Evolutionary conservation across 2,888 invertebrate species (phyloP).

Genomic region (Oxycera nigricornis): DNA sequence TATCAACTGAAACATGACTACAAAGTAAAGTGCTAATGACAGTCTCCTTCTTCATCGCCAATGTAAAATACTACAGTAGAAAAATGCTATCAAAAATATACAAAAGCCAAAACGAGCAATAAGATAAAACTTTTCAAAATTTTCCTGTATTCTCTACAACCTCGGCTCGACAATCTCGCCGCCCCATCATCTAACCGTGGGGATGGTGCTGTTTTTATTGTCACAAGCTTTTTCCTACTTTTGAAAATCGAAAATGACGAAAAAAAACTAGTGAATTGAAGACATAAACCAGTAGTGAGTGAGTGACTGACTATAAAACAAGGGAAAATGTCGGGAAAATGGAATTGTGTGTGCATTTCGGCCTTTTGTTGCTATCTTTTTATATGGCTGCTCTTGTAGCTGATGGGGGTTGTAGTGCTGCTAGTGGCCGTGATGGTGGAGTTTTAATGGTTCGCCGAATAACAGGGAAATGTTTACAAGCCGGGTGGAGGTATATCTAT

Average conservation of each 20-base stretch:
- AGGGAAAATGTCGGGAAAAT: background rate
- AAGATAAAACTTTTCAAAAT: background rate
- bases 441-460: conserved; percentile 19
- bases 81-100: background rate
- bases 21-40: conserved; percentile 32
- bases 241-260: conserved; percentile 29
- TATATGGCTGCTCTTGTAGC: background rate
- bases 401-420: background rate
- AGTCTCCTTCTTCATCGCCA: conserved; percentile 10
- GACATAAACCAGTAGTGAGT: background rate
- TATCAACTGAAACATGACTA: conserved; percentile 11
- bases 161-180: background rate
- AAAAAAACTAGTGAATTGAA: background rate
- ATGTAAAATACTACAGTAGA: background rate
- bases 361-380: conserved; percentile 14
- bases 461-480: conserved; percentile 22
- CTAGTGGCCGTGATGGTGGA: background rate
- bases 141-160: background rate
- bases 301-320: conserved; percentile 17
- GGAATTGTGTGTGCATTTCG: conserved; percentile 14
- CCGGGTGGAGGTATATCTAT: background rate
- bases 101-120: background rate
- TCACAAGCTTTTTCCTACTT: background rate
- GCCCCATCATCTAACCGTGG: background rate
- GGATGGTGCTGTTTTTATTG: background rate